Base-by-base conservation (phyloP, 2,888 invertebrate genomes). In the Conus canariensis region DNA sequence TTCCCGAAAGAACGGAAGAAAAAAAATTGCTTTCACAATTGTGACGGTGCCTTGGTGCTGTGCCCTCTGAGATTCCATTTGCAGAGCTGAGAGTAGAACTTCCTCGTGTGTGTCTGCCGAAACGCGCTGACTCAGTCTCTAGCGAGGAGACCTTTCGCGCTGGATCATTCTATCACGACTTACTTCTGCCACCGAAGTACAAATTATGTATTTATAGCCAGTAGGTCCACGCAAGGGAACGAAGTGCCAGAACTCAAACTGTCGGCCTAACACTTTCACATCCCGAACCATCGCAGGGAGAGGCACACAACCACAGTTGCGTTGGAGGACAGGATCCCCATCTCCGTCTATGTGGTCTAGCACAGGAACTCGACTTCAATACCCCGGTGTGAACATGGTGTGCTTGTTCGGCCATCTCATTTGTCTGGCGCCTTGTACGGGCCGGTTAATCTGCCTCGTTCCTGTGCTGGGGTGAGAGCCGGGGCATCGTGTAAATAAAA, bases 401-500 rank as follows among this genome's bases (percentile, higher is more conserved):
- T 83, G 56, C 82, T 58, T 56, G 56, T 58, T 5, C 82, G 16
- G 6, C 22, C 58, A 16, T 19, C 56, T 83, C 56, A 83, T 83
- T 83, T 58, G 82, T 83, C 82, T 83, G 58, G 56, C 82, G 25
- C 82, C 56, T 6, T 56, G 82, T 3, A 30, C 8, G 77, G 19
- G 77, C 25, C 8, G 25, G 9, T 9, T 83, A 83, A 83, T 83
- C 82, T 45, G 22, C 14, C 77, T 30, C 30, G 30, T 80, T 80
- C 12, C 30, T 70, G 22, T 56, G 58, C 19, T 58, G 8, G 25
- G 56, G 58, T 10, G 82, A 22, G 58, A 83, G 19, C 58, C n/a
- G 9, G 82, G 82, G 25, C 67, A 45, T 19, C 30, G 60, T 45
- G 25, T 60, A 67, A 86, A 86, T 86, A 86, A 86, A 83, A 86